A percentile compares a stretch with the other conserved stretches of the same genome.
These are phyloP conservation scores for Trididemnum miniatum DNA, from an alignment of 23 tunicate species.

Conservation along the genomic window DNA sequence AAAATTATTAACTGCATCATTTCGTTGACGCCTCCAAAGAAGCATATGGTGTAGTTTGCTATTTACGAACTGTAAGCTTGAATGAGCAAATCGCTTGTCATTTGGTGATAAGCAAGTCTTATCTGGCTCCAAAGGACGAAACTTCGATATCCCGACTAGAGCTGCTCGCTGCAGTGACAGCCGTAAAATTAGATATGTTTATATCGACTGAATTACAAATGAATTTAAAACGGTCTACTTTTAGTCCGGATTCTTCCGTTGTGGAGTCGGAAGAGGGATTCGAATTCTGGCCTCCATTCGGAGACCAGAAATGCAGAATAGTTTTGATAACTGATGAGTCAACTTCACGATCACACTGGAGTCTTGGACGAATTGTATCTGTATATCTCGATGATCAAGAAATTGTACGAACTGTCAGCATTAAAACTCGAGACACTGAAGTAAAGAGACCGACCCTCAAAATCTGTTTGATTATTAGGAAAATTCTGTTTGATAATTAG, in stretches of 20 bases:
- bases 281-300: too few species aligned
- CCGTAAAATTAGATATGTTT: background rate
- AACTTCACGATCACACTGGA: too few species aligned
- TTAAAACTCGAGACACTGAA: too few species aligned
- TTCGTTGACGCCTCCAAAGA: constrained; percentile 14
- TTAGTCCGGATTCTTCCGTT: background rate
- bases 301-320: too few species aligned
- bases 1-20: background rate
- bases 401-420: too few species aligned
- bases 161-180: constrained; percentile 11
- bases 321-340: too few species aligned
- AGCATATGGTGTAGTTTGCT: constrained; percentile 14
- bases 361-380: too few species aligned
- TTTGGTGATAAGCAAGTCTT: background rate
- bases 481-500: too few species aligned
- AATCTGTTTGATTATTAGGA: too few species aligned
- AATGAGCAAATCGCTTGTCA: background rate
- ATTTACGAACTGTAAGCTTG: constrained; percentile 3
- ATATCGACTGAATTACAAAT: background rate
- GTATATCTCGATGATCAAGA: too few species aligned
- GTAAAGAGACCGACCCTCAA: too few species aligned
- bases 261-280: too few species aligned
- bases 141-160: background rate
- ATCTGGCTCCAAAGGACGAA: background rate
- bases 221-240: background rate